Base-by-base conservation (phyloP, 1,140 invertebrate species). In the Ceratosolen fusciceps region DNA sequence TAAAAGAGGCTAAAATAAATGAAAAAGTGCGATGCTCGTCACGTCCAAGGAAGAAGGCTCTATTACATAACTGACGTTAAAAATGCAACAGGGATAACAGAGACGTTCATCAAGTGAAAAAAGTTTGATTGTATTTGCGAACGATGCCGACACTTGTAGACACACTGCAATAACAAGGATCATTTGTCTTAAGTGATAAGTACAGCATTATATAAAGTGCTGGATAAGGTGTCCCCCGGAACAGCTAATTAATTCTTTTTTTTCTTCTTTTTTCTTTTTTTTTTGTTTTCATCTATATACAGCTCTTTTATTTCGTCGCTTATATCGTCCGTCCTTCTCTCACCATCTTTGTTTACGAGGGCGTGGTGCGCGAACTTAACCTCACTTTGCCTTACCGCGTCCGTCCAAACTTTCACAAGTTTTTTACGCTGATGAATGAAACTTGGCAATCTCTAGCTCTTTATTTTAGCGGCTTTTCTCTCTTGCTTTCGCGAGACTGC, bases 401-500 rank as follows among this genome's bases (percentile, higher is more conserved):
- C n/a, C 39, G 43, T 37, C n/a, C 39, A 29, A 56, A 72, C 54
- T 73, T 62, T 73, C 56, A 58, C n/a, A 74, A 74, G 47, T 79
- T 79, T 79, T 79, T 58, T 58, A 80, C 73, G 65, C 73, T 80
- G 65, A 80, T 80, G 65, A 80, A 80, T 80, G 78, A 75, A 80
- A 80, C 72, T 80, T 80, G 78, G 78, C 73, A 80, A 79, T 79
- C 71, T 79, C 37, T 71, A 79, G 60, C 78, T 80, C 73, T 68
- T 74, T 80, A 75, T 75, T 75, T 80, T 56, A 79, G 43, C 62
- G 31, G 31, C 24, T 54, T 29, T 34, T 54, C 73, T 62, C 73
- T 43, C n/a, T n/a, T 47, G 43, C 75, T 77, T 52, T 34, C 65
- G 29, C 72, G 39, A 52, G 72, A 75, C 39, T 71, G 49, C 70